These are phyloP conservation scores for Drosophila borborema DNA, from an alignment of 2,888 invertebrate genomes.

Conservation along the genomic window DNA sequence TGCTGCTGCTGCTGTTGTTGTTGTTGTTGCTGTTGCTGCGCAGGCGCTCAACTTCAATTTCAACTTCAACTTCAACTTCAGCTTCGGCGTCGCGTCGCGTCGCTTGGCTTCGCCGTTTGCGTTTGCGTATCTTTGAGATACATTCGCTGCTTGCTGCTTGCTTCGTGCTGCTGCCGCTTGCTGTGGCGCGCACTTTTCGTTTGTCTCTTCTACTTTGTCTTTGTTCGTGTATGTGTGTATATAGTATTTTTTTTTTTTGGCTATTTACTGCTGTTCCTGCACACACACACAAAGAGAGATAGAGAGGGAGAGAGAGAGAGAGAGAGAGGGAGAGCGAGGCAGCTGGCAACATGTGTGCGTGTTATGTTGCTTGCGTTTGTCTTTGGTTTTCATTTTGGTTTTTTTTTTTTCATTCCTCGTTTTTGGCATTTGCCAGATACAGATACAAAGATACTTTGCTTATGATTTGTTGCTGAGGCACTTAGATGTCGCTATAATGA, in stretches of 20 bases:
- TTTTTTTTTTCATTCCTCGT: conserved; percentile 15
- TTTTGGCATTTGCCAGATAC: conserved; percentile 51
- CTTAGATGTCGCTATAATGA: conserved; percentile 31
- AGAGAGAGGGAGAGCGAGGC: conserved; percentile 5
- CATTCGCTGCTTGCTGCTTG: conserved; percentile 36
- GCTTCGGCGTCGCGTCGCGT: conserved; percentile 14
- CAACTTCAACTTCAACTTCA: conserved; percentile 41
- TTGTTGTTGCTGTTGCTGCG: conserved; percentile 37
- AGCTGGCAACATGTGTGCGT: conserved; percentile 65
- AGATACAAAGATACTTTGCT: conserved; percentile 39
- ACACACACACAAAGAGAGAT: conserved; percentile 20
- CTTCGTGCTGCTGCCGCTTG: conserved; percentile 46
- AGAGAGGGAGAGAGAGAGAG: not conserved
- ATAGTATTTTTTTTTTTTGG: conserved; percentile 42
- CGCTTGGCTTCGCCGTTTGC: conserved; percentile 29
- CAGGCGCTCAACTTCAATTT: conserved; percentile 46
- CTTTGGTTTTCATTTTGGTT: no score
- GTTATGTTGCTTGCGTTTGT: conserved; percentile 58
- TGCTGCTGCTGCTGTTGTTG: no score
- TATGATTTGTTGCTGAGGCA: conserved; percentile 33
- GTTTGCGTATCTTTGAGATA: conserved; percentile 63
- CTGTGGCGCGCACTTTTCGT: conserved; percentile 52
- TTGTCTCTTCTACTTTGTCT: conserved; percentile 54
- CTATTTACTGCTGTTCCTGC: conserved; percentile 63
- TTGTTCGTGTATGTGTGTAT: conserved; percentile 33